phyloP scores from a whole-genome alignment of 1,140 invertebrate genomes.

The Cotesia vestalis region DNA sequence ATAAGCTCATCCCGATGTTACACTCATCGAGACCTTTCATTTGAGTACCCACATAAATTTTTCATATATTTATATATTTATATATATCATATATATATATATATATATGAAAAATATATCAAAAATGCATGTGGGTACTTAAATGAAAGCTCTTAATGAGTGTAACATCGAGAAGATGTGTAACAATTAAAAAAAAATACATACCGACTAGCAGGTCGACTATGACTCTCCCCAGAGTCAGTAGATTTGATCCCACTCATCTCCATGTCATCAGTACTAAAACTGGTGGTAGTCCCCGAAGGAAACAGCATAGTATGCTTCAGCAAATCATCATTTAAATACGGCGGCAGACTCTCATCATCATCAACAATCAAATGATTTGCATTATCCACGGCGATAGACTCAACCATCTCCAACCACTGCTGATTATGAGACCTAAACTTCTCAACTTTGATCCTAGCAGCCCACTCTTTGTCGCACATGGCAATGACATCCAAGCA shows the following conservation, averaged over 20 bases:
- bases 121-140: too few relatives aligned
- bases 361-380: conserved; percentile 69
- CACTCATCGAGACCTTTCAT: too few relatives aligned
- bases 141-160: too few relatives aligned
- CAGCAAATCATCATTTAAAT: conserved; percentile 76
- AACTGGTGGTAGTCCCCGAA: conserved; percentile 62
- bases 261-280: conserved; percentile 63
- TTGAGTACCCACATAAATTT: too few relatives aligned
- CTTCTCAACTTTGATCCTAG: conserved; percentile 91
- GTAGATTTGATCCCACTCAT: conserved; percentile 61
- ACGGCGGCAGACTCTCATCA: conserved; percentile 74
- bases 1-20: too few relatives aligned
- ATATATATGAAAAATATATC: too few relatives aligned
- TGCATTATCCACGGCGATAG: conserved; percentile 66
- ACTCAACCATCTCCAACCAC: conserved; percentile 96
- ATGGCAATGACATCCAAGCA: conserved; percentile 93
- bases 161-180: too few relatives aligned
- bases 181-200: neutral
- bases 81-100: too few relatives aligned
- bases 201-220: conserved; percentile 65
- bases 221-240: conserved; percentile 62
- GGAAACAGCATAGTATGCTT: conserved; percentile 75
- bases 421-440: conserved; percentile 97
- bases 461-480: conserved; percentile 89
- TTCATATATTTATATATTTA: too few relatives aligned